These are phyloP conservation scores for Rotaria magnacalcarata DNA, from an alignment of 2,888 invertebrate genomes.

Conservation along the genomic window DNA sequence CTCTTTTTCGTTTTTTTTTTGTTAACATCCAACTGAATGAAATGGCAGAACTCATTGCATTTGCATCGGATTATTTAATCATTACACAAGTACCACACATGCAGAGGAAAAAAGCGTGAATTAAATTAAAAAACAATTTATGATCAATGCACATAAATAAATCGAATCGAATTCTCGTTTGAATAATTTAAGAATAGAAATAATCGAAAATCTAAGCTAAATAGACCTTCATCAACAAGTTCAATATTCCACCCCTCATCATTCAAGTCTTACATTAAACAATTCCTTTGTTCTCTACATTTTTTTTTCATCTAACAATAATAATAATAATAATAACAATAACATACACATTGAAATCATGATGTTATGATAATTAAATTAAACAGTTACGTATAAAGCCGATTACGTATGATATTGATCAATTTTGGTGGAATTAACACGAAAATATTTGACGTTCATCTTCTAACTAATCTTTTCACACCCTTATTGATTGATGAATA, in stretches of 20 bases:
- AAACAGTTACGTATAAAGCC: not conserved
- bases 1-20: not conserved
- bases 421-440: not conserved
- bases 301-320: not conserved
- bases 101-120: not conserved
- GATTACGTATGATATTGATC: not conserved
- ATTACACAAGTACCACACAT: not conserved
- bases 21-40: not conserved
- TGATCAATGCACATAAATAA: not conserved
- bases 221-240: not conserved
- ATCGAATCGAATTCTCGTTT: not conserved
- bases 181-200: constrained; percentile 18
- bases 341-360: not conserved
- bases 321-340: not conserved
- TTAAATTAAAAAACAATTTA: constrained; percentile 11
- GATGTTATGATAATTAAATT: not conserved
- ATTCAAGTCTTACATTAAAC: not conserved
- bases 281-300: not conserved
- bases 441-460: not conserved
- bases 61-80: constrained; percentile 16
- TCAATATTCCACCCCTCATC: not conserved
- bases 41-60: not conserved
- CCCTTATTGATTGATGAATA: not conserved
- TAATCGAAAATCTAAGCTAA: not conserved
- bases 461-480: not conserved